Base-by-base conservation (phyloP, 1,140 invertebrate species). In the Bombus pyrosoma region DNA sequence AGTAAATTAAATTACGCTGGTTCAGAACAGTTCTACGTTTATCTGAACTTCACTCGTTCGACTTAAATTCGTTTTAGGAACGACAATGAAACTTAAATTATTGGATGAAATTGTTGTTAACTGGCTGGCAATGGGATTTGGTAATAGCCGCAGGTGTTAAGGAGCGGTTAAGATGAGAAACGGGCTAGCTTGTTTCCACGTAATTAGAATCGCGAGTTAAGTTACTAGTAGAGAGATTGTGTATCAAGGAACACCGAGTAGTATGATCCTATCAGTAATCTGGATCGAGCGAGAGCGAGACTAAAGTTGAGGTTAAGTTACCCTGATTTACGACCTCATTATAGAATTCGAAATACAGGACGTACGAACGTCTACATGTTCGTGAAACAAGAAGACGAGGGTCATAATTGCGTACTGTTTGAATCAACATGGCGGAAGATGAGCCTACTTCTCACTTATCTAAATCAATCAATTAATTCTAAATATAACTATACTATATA, bases 231-330 rank as follows among this genome's bases (percentile, higher is more conserved):
- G 37, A 71, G 25, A 71, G 68, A 39, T 71, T 39, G 37, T 32
- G 22, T 39, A 71, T 71, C 68, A 71, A 6, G 68, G 13, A 71
- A 71, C 68, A 71, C 25, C 68, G 34, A 71, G 68, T 71, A 25
- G 37, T 39, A 4, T 10, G 34, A 69, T 37, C 9, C 18, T 71
- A 71, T 71, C 68, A 13, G 37, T 68, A 37, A 71, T 71, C 68
- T 71, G 25, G 34, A 71, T 71, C 68, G 25, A 28, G 68, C 5
- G 12, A 28, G 37, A 71, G 18, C 32, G 32, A 32, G 66, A 34
- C 15, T 34, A 68, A 37, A 37, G 68, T 39, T 39, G 34, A 71
- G 68, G 37, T 39, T 39, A 71, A 39, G 68, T 71, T 71, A 71
- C 68, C 25, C 25, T 71, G 37, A 71, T 71, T 71, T 71, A 71